Conservation (phyloP, 2,113 vertebrate genomes). For the Sorex araneus region DNA sequence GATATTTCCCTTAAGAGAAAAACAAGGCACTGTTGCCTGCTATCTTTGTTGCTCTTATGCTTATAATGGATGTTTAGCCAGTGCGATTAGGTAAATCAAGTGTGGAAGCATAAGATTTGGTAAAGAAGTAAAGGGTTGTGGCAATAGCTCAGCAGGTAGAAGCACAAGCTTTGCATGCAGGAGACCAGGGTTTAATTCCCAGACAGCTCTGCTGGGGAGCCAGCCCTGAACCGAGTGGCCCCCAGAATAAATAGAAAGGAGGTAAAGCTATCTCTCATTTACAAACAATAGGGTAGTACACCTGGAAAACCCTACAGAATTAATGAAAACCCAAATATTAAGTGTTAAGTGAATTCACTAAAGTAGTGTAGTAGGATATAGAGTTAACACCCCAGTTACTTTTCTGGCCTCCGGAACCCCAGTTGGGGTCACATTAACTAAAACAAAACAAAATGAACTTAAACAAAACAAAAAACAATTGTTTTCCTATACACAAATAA, state of each 20-base stretch:
- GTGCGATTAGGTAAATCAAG: not conserved
- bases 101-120: not conserved
- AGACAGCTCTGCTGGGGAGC: too few relatives aligned
- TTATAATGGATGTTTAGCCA: constrained; percentile 4
- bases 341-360: not conserved
- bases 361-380: constrained; percentile 21
- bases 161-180: too few relatives aligned
- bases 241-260: too few relatives aligned
- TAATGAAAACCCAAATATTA: not conserved
- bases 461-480: too few relatives aligned
- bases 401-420: too few relatives aligned
- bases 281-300: not conserved
- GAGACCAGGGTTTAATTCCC: too few relatives aligned
- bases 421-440: too few relatives aligned
- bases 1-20: constrained; percentile 22
- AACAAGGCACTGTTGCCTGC: not conserved
- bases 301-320: constrained; percentile 3
- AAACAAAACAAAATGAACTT: too few relatives aligned
- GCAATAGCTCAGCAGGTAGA: too few relatives aligned
- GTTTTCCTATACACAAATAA: constrained; percentile 20
- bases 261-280: not conserved
- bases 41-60: not conserved
- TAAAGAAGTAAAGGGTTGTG: not conserved
- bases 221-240: too few relatives aligned
- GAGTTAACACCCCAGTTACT: constrained; percentile 31